Base-by-base conservation (phyloP, 2,888 invertebrate genomes). In the Sceliomorpha sp. region DNA sequence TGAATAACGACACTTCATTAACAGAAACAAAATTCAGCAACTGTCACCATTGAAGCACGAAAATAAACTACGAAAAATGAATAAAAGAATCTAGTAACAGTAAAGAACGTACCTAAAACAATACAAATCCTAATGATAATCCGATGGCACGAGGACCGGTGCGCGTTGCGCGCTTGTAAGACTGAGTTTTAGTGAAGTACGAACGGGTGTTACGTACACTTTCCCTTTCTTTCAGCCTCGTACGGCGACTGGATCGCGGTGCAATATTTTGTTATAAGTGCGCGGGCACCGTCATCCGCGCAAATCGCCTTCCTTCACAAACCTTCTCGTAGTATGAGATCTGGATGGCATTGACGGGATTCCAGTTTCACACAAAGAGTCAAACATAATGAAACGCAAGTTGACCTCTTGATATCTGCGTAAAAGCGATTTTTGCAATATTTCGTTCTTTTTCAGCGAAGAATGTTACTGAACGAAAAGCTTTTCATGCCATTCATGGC, bases 291-390 rank as follows among this genome's bases (percentile, higher is more conserved):
- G n/a, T n/a, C n/a, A n/a, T n/a, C n/a, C n/a, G n/a, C n/a, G n/a
- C n/a, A n/a, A n/a, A n/a, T n/a, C n/a, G n/a, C n/a, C n/a, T n/a
- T n/a, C n/a, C n/a, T n/a, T n/a, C n/a, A n/a, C n/a, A n/a, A n/a
- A n/a, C n/a, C n/a, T 20, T 45, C 29, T 51, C 31, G 31, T 9
- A 13, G 29, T 40, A 20, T 44, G 47, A 32, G 7, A 63, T 59
- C 67, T 59, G 55, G 71, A 62, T 71, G 71, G 71, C 71, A 71
- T 71, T 71, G 70, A 70, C 70, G 47, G 20, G 51, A 60, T 62
- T 59, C 10, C 20, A 53, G 45, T 13, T 36, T 10, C 10, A 20
- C 14, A 14, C 2, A 20, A 20, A 20, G 20, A 20, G 5, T 20
- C 3, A 5, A 20, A 20, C 20, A 20, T 20, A 20, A 20, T 20